Evolutionary conservation across 1,140 invertebrate genomes (phyloP).

Genomic region (Notospermus geniculatus): DNA sequence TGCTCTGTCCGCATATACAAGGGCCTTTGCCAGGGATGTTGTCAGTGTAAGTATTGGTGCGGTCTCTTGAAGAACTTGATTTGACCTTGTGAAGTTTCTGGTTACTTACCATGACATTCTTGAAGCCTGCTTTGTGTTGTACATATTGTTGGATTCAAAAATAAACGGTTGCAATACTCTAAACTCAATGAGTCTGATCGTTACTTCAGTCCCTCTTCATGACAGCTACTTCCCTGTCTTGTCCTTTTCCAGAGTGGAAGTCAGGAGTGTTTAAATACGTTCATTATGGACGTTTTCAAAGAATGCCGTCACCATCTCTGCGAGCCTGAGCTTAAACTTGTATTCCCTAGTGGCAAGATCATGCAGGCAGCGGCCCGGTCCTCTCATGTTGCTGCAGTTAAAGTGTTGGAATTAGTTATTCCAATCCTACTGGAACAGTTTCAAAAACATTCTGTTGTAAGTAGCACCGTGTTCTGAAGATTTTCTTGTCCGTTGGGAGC

Average conservation of each 20-base stretch:
- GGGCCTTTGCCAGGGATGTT: conserved; percentile 36
- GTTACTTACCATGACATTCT: too few relatives aligned
- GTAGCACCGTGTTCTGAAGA: neutral
- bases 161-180: neutral
- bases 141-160: too few relatives aligned
- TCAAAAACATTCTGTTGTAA: conserved; percentile 10
- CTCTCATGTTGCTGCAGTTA: conserved; percentile 14
- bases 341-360: conserved; percentile 32
- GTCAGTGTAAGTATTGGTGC: conserved; percentile 14
- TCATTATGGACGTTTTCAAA: conserved; percentile 4
- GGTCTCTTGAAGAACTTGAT: neutral
- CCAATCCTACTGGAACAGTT: conserved; percentile 24
- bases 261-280: too few relatives aligned
- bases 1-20: conserved; percentile 54
- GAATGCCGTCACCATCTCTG: conserved; percentile 30
- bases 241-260: too few relatives aligned
- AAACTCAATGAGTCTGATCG: too few relatives aligned
- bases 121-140: too few relatives aligned
- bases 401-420: conserved; percentile 16
- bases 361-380: conserved; percentile 26
- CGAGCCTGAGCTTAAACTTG: conserved; percentile 35
- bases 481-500: neutral
- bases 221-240: too few relatives aligned
- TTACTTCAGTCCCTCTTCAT: too few relatives aligned
- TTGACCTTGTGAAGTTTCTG: conserved; percentile 16